Conservation (phyloP, 2,797 vertebrate genomes). For the Urosaurus nigricauda region DNA sequence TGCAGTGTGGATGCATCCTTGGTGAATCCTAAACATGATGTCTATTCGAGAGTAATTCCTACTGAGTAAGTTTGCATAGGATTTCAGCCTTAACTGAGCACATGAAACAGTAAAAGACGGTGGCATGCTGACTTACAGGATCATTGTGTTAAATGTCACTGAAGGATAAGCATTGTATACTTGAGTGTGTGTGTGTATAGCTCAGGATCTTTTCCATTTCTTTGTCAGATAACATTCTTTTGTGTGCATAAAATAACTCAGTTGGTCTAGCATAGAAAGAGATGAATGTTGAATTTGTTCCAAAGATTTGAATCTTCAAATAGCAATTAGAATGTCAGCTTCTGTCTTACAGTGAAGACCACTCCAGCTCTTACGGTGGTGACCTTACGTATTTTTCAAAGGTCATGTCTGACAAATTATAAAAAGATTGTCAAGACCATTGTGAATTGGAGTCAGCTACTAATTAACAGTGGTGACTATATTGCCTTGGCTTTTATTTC, state of each 20-base stretch:
- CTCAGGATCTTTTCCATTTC: background rate
- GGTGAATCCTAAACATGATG: background rate
- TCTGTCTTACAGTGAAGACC: background rate
- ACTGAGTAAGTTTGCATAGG: background rate
- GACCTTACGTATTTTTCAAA: conserved; percentile 8
- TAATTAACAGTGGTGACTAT: conserved; percentile 10
- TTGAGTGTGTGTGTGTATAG: too few species aligned
- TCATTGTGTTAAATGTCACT: background rate
- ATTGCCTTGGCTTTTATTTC: background rate
- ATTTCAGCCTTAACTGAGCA: background rate
- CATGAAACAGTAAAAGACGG: background rate
- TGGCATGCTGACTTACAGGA: background rate
- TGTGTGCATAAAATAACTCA: background rate
- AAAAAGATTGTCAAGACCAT: conserved; percentile 1
- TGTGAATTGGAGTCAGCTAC: background rate
- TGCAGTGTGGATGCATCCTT: too few species aligned
- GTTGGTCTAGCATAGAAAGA: conserved; percentile 1
- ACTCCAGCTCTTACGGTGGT: background rate
- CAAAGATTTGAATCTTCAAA: background rate
- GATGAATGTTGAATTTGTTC: conserved; percentile 5
- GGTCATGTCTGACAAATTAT: background rate
- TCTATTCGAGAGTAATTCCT: background rate
- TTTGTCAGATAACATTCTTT: conserved; percentile 12
- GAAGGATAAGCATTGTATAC: background rate
- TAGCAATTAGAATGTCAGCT: conserved; percentile 10